Evolutionary conservation across 2,888 invertebrate species (phyloP).

Genomic region (Drosophila subquinaria): DNA sequence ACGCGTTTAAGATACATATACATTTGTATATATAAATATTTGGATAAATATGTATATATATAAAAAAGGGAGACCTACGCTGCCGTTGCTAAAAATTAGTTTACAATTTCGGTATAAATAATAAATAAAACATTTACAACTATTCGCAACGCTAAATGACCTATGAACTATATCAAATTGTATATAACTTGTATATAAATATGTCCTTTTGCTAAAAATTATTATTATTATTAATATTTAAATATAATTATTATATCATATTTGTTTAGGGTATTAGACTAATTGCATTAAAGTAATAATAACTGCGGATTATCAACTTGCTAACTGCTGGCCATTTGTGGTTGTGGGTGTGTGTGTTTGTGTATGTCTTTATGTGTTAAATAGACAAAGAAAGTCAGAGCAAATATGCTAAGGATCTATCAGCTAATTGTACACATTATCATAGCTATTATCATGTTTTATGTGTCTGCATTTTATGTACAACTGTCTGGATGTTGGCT

Average conservation of each 20-base stretch:
- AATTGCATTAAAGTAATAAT: conserved; percentile 78
- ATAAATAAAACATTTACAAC: conserved; percentile 82
- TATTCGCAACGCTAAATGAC: conserved; percentile 76
- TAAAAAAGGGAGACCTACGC: conserved; percentile 31
- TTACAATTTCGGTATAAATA: conserved; percentile 76
- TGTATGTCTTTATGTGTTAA: conserved; percentile 17
- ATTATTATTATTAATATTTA: conserved; percentile 38
- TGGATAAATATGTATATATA: conserved; percentile 23
- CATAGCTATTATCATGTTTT: conserved; percentile 56
- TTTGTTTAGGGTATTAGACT: conserved; percentile 60
- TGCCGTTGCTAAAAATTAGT: conserved; percentile 59
- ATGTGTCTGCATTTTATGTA: conserved; percentile 81
- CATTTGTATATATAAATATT: conserved; percentile 30
- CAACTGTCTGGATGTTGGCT: conserved; percentile 90
- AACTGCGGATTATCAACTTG: conserved; percentile 77
- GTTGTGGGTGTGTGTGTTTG: conserved; percentile 18
- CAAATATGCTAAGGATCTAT: conserved; percentile 64
- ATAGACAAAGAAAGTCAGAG: conserved; percentile 65
- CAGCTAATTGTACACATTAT: conserved; percentile 72
- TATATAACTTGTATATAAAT: conserved; percentile 76
- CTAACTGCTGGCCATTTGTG: conserved; percentile 51
- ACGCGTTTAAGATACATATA: conserved; percentile 60
- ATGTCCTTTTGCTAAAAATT: conserved; percentile 78
- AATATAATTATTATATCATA: conserved; percentile 43
- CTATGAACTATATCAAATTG: conserved; percentile 79